phyloP scores from a whole-genome alignment of 2,888 invertebrate genomes.

The Petrolisthes cinctipes region DNA sequence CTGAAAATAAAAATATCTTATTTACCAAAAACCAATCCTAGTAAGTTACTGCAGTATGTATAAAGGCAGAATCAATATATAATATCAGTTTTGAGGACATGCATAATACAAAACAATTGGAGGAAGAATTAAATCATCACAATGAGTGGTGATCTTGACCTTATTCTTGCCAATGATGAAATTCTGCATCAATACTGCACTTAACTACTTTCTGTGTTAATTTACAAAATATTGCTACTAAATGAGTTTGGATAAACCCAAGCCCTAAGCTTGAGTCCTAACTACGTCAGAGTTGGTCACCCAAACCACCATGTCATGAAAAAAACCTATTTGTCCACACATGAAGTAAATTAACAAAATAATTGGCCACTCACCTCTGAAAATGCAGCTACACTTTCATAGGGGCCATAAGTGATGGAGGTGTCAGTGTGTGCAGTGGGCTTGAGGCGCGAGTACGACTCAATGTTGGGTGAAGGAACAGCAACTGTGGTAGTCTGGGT shows the following conservation, averaged over 20 bases:
- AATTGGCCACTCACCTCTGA: slow-evolving; percentile 68
- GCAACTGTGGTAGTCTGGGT: slow-evolving; percentile 86
- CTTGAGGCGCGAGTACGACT: slow-evolving; percentile 84
- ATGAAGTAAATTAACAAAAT: no score
- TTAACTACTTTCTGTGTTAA: no score
- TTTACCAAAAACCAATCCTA: not conserved
- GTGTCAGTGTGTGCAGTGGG: slow-evolving; percentile 84
- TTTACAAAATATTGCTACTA: no score
- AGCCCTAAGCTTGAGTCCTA: no score
- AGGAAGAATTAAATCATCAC: not conserved
- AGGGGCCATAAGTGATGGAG: slow-evolving; percentile 90
- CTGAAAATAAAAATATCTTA: slow-evolving; percentile 35
- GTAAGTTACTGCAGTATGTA: not conserved
- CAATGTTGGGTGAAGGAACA: slow-evolving; percentile 83
- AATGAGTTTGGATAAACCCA: no score
- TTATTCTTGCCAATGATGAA: no score
- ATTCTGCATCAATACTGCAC: no score
- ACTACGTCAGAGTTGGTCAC: no score
- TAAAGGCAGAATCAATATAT: not conserved
- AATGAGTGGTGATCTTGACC: no score
- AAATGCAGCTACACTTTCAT: slow-evolving; percentile 78
- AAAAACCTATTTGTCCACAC: no score
- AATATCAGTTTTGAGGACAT: not conserved
- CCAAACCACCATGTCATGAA: no score
- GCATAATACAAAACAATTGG: not conserved